Evolutionary conservation across 2,113 vertebrate genomes (phyloP).

Genomic region (Laticauda colubrina): DNA sequence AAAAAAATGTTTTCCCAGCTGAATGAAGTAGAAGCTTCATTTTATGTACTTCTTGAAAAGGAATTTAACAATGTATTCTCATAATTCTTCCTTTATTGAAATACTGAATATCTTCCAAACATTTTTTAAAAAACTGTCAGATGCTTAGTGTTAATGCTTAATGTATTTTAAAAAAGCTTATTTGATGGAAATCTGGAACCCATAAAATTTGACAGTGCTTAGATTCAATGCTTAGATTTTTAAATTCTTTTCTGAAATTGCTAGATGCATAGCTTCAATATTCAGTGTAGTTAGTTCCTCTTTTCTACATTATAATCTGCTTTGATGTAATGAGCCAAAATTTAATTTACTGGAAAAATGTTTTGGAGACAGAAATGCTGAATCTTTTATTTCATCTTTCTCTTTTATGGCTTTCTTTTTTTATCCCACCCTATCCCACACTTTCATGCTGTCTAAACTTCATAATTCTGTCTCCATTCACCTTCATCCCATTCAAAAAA

Average conservation of each 20-base stretch:
- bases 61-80: neutral
- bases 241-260: neutral
- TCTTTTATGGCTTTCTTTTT: neutral
- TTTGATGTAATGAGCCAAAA: neutral
- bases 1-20: neutral
- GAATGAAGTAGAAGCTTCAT: neutral
- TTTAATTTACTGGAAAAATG: constrained; percentile 6
- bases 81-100: neutral
- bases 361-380: neutral
- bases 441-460: neutral
- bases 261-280: neutral
- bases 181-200: neutral
- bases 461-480: neutral
- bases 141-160: neutral
- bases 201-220: neutral
- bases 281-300: neutral
- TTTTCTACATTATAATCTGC: constrained; percentile 5
- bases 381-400: neutral
- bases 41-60: neutral
- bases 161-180: neutral
- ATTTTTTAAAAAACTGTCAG: neutral
- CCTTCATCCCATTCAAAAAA: neutral
- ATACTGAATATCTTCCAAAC: neutral
- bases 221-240: neutral
- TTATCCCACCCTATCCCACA: too few species aligned